Evolutionary conservation across 2,113 vertebrate species (phyloP), one percentile per base, ranked within the genome.

Genomic region (Otis tarda): DNA sequence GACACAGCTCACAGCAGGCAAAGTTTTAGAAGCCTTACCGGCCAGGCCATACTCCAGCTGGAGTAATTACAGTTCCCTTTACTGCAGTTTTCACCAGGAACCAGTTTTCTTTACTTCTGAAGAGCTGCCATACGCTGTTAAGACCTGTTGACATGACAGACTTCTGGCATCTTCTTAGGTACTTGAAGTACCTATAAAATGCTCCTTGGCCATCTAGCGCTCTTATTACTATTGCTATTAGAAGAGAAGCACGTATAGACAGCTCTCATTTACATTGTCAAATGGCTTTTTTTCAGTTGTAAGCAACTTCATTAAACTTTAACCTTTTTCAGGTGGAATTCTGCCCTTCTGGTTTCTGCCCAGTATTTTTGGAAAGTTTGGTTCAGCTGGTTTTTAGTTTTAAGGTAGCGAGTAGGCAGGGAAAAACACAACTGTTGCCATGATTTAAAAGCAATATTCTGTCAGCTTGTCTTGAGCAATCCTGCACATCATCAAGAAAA

Each of bases 391-490:
- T 94, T 73, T 95, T 76, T 10, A 87, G 61, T 57, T 90, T 89
- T 64, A 89, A 73, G 74, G 35, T 35, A 68, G 23, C 8, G 37
- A 92, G 64, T 59, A 88, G 75, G 56, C 1, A 2, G 25, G 18
- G 27, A 25, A 50, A 95, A 95, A 85, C 41, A 52, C 13, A 87
- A 68, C 31, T 17, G 6, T 10, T 91, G 53, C 81, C 65, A 76
- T 43, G 37, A 87, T 63, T 89, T 89, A 63, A 27, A 81, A 82
- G 60, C 65, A 94, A 93, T 71, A 91, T 64, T 85, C 89, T 90
- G 83, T 86, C 80, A 81, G 52, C 49, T 93, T 88, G 15, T 78
- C 76, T 94, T 82, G 65, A 89, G 87, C 56, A 95, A 82, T 89
- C 61, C 49, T 3, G 9, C 53, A 64, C 30, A 84, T 87, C 49